Base-by-base conservation (phyloP, 2,113 vertebrate species). In the Ancistrus triradiatus region DNA sequence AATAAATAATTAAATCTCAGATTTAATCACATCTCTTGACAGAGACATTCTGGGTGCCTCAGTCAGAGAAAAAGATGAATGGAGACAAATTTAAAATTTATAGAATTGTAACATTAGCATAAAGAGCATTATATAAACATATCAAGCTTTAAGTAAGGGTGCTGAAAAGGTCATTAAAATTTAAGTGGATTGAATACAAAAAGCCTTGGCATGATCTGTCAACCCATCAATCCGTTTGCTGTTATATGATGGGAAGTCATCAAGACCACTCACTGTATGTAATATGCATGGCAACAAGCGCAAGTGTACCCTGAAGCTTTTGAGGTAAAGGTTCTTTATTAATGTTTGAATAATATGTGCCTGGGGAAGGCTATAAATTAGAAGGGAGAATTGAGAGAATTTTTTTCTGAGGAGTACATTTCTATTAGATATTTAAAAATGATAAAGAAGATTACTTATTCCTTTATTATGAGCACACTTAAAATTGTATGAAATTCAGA, bases 281-380 rank as follows among this genome's bases (percentile, higher is more conserved):
- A 93, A 95, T 91, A 91, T 89, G 87, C 89, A 95, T 91, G 91
- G 90, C 89, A 88, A 82, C 65, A 82, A 88, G 70, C 72, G 74
- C 77, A 87, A 85, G 88, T 87, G 85, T 88, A 88, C 88, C 87
- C 79, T 77, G 88, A 87, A 85, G 86, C 85, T 89, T 89, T 85
- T 88, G 91, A 94, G 93, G 89, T 92, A 92, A 88, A 83, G 86
- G 86, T 90, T 90, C 91, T 94, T 95, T 94, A 95, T 95, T 93
- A 93, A 95, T 93, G 92, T 92, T 94, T 95, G 90, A 95, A 92
- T 97, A 96, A 96, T 95, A 93, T 91, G 90, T 84, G 92, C 89
- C 95, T 91, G 80, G 91, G 92, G 91, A 83, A 81, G 89, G 90
- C 90, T 75, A 91, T 93, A 92, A 93, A 95, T 97, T 95, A 94